Evolutionary conservation across 2,113 vertebrate genomes (phyloP).

Genomic region (western clawed frog (Xenopus tropicalis)): UCB_Xtro_10.0 CM004445.2:51071501-51072000

Average conservation of each 20-base stretch:
- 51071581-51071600: no score
- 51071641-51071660: neutral
- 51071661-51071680: neutral
- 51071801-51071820: neutral
- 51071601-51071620: no score
- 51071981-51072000: neutral
- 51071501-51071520: no score
- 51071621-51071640: no score
- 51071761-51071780: slow-evolving; percentile 28
- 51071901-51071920: slow-evolving; percentile 18
- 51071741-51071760: slow-evolving; percentile 24
- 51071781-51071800: slow-evolving; percentile 21
- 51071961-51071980: slow-evolving; percentile 25
- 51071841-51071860: slow-evolving; percentile 25
- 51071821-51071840: slow-evolving; percentile 27
- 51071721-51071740: slow-evolving; percentile 31
- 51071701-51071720: slow-evolving; percentile 31
- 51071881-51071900: slow-evolving; percentile 27
- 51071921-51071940: neutral
- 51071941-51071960: slow-evolving; percentile 13
- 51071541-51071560: no score
- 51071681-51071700: neutral
- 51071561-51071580: no score
- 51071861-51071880: slow-evolving; percentile 31
- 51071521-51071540: no score